Conservation (phyloP, 2,797 vertebrate genomes). For the Parauchenoglanis ngamensis region DNA sequence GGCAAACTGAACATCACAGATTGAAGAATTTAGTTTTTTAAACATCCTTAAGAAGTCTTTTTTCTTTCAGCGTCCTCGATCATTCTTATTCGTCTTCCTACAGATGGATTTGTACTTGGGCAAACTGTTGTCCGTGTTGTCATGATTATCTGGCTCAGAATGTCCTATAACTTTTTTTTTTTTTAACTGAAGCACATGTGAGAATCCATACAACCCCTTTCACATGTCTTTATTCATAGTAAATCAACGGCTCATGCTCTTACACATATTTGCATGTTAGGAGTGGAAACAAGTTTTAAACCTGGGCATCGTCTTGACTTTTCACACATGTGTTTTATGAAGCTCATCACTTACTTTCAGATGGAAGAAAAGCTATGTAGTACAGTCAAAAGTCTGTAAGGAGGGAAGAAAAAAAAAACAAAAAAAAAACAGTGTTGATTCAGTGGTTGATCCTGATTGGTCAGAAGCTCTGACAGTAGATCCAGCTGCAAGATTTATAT, state of each 20-base stretch:
- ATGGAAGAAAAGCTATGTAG: neutral
- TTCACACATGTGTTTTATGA: slow-evolving; percentile 4
- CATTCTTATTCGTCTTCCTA: neutral
- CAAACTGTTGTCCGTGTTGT: neutral
- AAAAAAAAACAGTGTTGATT: neutral
- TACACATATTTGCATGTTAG: neutral
- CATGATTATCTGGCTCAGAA: neutral
- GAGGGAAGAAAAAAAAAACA: too few relatives aligned
- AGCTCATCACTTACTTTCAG: neutral
- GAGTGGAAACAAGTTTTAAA: slow-evolving; percentile 1
- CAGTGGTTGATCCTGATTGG: slow-evolving; percentile 8
- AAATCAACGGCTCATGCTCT: slow-evolving; percentile 8
- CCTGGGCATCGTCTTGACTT: slow-evolving; percentile 13
- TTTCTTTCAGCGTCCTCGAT: neutral
- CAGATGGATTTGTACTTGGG: neutral
- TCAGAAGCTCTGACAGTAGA: neutral
- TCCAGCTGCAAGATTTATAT: neutral
- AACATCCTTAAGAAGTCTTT: neutral
- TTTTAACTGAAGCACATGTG: neutral
- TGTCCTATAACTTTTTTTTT: neutral
- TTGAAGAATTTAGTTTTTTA: neutral
- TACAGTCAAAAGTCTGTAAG: neutral
- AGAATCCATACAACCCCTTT: neutral
- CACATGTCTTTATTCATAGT: slow-evolving; percentile 18
- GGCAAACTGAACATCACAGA: neutral